These are phyloP conservation scores for Venturia canescens DNA, from an alignment of 1,140 invertebrate species.

Conservation along the genomic window DNA sequence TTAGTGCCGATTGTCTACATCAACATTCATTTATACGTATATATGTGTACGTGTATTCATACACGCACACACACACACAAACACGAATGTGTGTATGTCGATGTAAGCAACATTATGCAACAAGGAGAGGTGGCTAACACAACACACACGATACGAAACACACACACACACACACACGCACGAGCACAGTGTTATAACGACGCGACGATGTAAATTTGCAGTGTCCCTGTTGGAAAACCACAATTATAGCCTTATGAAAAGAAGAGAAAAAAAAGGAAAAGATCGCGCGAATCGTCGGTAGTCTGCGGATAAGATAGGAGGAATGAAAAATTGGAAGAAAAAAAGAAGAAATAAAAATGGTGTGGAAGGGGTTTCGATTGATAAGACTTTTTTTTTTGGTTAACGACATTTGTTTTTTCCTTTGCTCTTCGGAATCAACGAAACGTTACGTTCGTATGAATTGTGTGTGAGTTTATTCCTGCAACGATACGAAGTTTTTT, in stretches of 20 bases:
- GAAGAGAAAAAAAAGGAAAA: constrained; percentile 5
- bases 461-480: neutral
- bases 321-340: neutral
- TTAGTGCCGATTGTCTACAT: neutral
- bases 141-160: no score
- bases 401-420: neutral
- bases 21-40: no score
- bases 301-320: neutral
- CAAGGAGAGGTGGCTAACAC: constrained; percentile 26
- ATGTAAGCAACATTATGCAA: constrained; percentile 36
- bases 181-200: neutral
- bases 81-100: neutral
- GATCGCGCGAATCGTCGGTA: neutral
- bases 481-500: neutral
- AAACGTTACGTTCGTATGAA: neutral
- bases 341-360: neutral
- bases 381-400: neutral
- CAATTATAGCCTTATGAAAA: constrained; percentile 31
- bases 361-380: neutral
- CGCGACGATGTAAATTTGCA: constrained; percentile 30
- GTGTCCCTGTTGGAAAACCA: neutral
- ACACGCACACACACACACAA: no score
- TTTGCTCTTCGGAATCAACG: neutral
- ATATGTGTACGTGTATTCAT: no score
- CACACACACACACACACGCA: neutral